Conservation (phyloP, 2,888 invertebrate genomes). For the Seira musarum region DNA sequence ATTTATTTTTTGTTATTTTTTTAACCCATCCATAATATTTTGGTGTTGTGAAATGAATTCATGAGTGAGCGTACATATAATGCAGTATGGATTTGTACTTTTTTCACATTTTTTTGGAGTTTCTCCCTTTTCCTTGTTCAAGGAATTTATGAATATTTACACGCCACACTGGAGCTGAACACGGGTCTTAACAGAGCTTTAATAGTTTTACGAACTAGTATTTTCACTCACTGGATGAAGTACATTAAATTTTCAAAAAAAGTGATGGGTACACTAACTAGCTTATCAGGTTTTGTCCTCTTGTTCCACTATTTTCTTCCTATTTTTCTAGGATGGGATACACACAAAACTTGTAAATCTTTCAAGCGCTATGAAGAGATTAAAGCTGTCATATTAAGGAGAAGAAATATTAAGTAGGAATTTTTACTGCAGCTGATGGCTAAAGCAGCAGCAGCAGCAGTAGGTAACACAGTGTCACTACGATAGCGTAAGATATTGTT, state of each 20-base stretch:
- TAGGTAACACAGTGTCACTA: too few relatives aligned
- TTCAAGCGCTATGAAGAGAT: conserved; percentile 52
- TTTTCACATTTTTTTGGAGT: conserved; percentile 7
- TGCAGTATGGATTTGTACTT: background rate
- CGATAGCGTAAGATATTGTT: conserved; percentile 1
- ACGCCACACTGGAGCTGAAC: background rate
- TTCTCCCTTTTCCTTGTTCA: conserved; percentile 13
- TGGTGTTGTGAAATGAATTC: conserved; percentile 24
- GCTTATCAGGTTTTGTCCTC: conserved; percentile 46
- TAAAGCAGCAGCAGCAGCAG: too few relatives aligned
- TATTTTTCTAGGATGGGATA: conserved; percentile 30
- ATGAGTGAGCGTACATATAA: conserved; percentile 12
- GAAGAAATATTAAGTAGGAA: conserved; percentile 51
- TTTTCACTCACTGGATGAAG: too few relatives aligned
- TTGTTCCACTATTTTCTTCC: background rate
- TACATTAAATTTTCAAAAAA: too few relatives aligned
- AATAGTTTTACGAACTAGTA: too few relatives aligned
- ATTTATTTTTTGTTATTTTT: conserved; percentile 19
- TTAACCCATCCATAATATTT: conserved; percentile 19
- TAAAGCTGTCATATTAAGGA: conserved; percentile 59
- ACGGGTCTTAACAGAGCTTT: too few relatives aligned
- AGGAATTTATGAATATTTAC: conserved; percentile 2
- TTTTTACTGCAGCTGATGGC: conserved; percentile 21
- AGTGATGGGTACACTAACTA: conserved; percentile 5
- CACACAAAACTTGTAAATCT: conserved; percentile 55